These are phyloP conservation scores for Opisthocomus hoazin DNA, from an alignment of 2,113 vertebrate species.

Conservation along the genomic window DNA sequence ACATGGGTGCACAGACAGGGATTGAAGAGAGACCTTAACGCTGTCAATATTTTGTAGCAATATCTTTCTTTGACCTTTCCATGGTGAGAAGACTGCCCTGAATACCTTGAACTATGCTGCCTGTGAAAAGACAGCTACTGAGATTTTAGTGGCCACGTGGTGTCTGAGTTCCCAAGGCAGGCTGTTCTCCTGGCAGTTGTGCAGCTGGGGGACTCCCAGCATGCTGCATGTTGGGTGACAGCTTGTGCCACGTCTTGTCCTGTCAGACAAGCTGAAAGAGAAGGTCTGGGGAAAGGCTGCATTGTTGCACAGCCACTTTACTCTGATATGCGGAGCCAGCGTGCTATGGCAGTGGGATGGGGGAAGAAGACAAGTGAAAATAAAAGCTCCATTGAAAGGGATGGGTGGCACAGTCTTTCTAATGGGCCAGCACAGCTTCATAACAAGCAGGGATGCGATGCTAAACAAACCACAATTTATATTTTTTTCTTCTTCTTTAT, in stretches of 20 bases:
- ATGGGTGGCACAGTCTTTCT: not conserved
- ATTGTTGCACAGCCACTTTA: rapidly evolving
- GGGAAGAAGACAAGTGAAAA: not conserved
- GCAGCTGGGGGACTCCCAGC: not conserved
- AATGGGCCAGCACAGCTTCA: not conserved
- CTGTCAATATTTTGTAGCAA: not conserved
- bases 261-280: not conserved
- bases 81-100: not conserved
- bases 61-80: not conserved
- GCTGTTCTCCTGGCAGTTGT: not conserved
- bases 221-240: rapidly evolving
- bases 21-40: not conserved
- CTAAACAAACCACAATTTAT: not conserved
- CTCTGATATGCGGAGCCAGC: not conserved
- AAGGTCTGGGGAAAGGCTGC: not conserved
- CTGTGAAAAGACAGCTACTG: not conserved
- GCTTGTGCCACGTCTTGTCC: not conserved
- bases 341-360: too few relatives aligned
- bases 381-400: not conserved
- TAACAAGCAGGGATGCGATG: not conserved
- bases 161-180: rapidly evolving
- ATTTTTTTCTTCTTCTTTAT: not conserved
- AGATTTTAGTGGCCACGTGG: not conserved
- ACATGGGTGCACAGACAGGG: rapidly evolving
- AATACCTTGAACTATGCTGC: not conserved